Evolutionary conservation across 2,113 vertebrate species (phyloP), one percentile per base, ranked within the genome.

Genomic region (Eonycteris spelaea): DNA sequence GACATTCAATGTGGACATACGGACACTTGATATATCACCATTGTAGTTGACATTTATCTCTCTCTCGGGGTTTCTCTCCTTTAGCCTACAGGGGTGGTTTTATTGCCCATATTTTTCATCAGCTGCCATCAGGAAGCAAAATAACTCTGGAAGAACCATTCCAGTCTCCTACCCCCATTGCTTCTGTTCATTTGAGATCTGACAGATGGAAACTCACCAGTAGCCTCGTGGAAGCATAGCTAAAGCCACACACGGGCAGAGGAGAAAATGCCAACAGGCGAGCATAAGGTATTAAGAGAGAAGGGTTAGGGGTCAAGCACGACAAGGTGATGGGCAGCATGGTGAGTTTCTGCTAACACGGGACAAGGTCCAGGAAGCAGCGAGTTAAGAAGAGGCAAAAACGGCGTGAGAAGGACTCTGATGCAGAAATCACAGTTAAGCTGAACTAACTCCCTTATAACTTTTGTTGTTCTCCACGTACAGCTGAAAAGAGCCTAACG

Each of bases 131-230:
- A 73, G 78, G 53, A 57, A 82, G 73, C 85, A 68, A 65, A 80
- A 35, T 92, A 77, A 77, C 63, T 65, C 80, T 33, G 24, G 57
- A 53, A 63, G 88, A 78, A 40, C 24, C 30, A 35, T 55, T 86
- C 55, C 18, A 38, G 59, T 24, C 59, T 90, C 53, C 85, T 77
- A 67, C 30, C 70, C 18, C 86, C 93, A 43, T 63, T 48, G 59
- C 75, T 71, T 86, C 91, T 85, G 88, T 75, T 65, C 65, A 4
- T 90, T 61, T 79, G 74, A 82, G 65, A 85, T 48, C 65, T 3
- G 7, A 57, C 96, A 97, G 93, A 94, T 95, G 89, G 91, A 90
- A 71, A 55, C 84, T 94, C 91, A 87, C 70, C 91, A 35, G 92
- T 65, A 57, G 57, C 28, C 59, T 75, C 86, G 38, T 4, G 33